phyloP scores from a whole-genome alignment of 2,888 invertebrate genomes.

The Alloplasta piceator region DNA sequence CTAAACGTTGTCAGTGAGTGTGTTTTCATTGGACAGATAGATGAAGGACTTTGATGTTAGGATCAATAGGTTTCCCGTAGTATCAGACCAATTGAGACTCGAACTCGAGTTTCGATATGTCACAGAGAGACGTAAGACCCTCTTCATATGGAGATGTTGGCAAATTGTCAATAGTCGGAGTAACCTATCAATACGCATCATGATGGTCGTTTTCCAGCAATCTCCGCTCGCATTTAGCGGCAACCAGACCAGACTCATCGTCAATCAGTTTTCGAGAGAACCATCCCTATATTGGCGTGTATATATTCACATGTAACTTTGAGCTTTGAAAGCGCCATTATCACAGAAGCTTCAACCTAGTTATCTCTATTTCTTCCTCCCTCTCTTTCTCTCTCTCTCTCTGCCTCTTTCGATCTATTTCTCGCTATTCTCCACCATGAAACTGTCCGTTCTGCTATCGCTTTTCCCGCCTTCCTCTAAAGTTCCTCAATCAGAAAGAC shows the following conservation, averaged over 20 bases:
- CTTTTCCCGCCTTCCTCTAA: conserved; percentile 10
- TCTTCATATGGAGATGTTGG: neutral
- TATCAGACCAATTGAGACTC: neutral
- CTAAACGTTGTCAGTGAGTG: too few relatives aligned
- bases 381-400: neutral
- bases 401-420: neutral
- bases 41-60: conserved; percentile 11
- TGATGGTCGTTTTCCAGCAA: conserved; percentile 1
- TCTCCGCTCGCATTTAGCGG: neutral
- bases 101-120: neutral
- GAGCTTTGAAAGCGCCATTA: neutral
- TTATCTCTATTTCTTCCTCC: neutral
- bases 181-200: conserved; percentile 1
- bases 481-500: conserved; percentile 43
- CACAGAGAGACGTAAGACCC: neutral
- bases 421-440: conserved; percentile 18
- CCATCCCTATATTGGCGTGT: conserved; percentile 49
- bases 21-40: too few relatives aligned
- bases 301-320: conserved; percentile 12
- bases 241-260: neutral
- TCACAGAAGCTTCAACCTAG: conserved; percentile 1
- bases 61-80: neutral
- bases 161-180: conserved; percentile 9
- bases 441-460: conserved; percentile 30
- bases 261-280: conserved; percentile 63